Evolutionary conservation across 2,113 vertebrate species (phyloP), one percentile per base, ranked within the genome.

Genomic region (Oriolus oriolus): DNA sequence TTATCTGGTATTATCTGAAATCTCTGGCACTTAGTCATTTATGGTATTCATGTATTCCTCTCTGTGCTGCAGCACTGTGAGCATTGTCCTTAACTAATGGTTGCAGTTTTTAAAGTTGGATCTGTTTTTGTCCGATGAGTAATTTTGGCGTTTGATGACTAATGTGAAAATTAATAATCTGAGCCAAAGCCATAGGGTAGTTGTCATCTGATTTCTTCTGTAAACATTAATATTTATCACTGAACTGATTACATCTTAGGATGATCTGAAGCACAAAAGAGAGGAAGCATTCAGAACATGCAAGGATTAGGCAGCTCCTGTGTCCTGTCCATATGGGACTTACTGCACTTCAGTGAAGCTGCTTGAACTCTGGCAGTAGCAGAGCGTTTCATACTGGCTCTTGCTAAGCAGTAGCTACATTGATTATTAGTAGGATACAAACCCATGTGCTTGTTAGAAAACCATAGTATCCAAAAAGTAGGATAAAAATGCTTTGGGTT

Each of bases 221-320:
- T 24, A 84, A 81, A 53, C 30, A 69, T 97, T 96, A 97, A 96
- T 98, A 97, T 96, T 97, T 96, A 88, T 87, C 81, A 75, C 47
- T 64, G 81, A 95, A 53, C 64, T 74, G 49, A 74, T 96, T 91
- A 77, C 24, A 91, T 56, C 17, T 92, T 87, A 80, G 75, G 78
- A 66, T 79, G 80, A 63, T 50, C 49, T 35, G 49, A 90, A 87
- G 73, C 52, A 85, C 71, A 44, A 49, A 83, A 60, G 30, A 15
- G 28, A 37, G 56, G 52, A 68, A 87, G 19, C 47, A 35, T 41
- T 80, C 23, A 21, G 86, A 65, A 54, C 26, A 26, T 4, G 12
- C 33, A 64, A 79, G 31, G 86, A 45, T 91, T 84, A 28, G 27
- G 45, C 82, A 82, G 30, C 24, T 88, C 49, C 80, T 71, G 21